Evolutionary conservation across 2,797 vertebrate genomes (phyloP), one percentile per base, ranked within the genome.

Genomic region (Artibeus jamaicensis): DNA sequence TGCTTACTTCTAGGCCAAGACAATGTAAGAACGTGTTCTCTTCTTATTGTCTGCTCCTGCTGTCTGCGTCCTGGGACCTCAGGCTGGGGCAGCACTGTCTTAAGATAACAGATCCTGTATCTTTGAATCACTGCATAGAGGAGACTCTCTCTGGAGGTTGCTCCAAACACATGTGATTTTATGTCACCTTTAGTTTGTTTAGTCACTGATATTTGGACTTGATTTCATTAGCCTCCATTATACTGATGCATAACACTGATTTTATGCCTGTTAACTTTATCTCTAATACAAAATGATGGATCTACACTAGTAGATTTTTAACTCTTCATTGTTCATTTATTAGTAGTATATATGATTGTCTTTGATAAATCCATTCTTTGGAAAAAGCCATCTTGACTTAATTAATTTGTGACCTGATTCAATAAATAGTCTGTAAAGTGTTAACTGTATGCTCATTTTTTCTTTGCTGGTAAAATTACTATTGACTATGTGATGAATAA

Each of bases 391-490:
- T 22, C 3, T 85, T 82, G 12, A 85, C 12, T 91, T 78, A 81
- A 50, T 88, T 82, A 85, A 50, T 92, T 82, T 68, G 14, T 73
- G 37, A 91, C 37, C 53, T 3, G 4, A 42, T 50, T 90, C 42
- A 34, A 26, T 74, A 68, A 78, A 94, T 93, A 50, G 18, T 14
- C 4, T 78, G 3, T 89, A 34, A 91, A 44, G 8, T 85, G n/a
- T 83, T 86, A 79, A 59, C 74, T 16, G 0, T 26, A 24, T 32
- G 6, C 11, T 88, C 26, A 74, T 42, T 62, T 15, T 82, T 71
- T 26, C 34, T 85, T 62, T 89, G 15, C 32, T 91, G 76, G 1
- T 71, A 83, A 82, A 91, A 86, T 85, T 74, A 34, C 55, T 93
- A n/a, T 92, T 91, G 48, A 59, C 24, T 24, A 65, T 39, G 24